Percentiles rank a stretch among this genome's conserved stretches.
Conservation (phyloP, 2,888 invertebrate genomes). For the Mechanitis mazaeus region DNA sequence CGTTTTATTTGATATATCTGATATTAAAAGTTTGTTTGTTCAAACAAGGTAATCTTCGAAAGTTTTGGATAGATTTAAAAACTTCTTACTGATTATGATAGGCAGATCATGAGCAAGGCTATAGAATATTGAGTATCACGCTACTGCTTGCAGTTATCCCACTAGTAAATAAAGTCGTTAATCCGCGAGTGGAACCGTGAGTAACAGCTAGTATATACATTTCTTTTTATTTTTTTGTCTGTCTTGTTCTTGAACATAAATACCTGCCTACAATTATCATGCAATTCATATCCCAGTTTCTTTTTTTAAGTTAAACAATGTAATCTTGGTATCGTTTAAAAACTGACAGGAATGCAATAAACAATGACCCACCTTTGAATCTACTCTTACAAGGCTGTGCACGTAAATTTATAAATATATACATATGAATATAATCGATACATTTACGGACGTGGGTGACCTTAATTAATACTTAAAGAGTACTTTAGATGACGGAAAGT, state of each 20-base stretch:
- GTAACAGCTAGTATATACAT: background rate
- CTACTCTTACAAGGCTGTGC: slow-evolving; percentile 23
- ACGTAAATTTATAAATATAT: slow-evolving; percentile 20
- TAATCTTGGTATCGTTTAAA: slow-evolving; percentile 14
- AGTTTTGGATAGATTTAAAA: too few species aligned
- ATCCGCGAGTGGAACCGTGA: too few species aligned
- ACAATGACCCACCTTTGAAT: slow-evolving; percentile 25
- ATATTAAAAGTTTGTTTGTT: too few species aligned
- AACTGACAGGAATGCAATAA: slow-evolving; percentile 24
- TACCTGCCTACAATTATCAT: background rate
- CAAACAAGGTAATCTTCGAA: too few species aligned
- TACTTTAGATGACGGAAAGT: background rate
- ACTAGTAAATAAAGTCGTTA: too few species aligned
- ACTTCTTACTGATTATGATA: too few species aligned
- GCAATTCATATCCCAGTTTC: background rate
- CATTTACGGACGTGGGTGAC: slow-evolving; percentile 1
- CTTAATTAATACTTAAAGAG: background rate
- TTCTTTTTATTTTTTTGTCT: background rate
- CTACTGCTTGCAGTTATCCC: too few species aligned
- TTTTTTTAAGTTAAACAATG: background rate
- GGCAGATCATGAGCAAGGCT: too few species aligned
- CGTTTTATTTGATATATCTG: too few species aligned
- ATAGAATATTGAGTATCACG: too few species aligned
- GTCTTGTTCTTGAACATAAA: background rate
- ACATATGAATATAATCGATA: slow-evolving; percentile 14